phyloP scores from a whole-genome alignment of 2,888 invertebrate species.

The Andrena chrysosceles region DNA sequence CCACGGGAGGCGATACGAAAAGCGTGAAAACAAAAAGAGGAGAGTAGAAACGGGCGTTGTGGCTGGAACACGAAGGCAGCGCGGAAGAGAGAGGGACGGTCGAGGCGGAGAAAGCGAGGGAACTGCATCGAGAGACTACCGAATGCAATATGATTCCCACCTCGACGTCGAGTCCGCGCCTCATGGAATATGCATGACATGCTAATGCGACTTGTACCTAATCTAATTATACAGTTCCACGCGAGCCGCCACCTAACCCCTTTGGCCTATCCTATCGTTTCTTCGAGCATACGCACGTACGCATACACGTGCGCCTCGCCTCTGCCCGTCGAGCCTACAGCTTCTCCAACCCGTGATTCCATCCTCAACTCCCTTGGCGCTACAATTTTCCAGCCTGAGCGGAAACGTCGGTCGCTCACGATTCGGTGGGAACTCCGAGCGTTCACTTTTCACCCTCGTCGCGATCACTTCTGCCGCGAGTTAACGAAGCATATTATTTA shows the following conservation, averaged over 20 bases:
- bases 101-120: slow-evolving; percentile 30
- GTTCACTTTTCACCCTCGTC: too few relatives aligned
- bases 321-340: slow-evolving; percentile 6
- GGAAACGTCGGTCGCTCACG: background rate
- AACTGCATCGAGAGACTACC: slow-evolving; percentile 52
- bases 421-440: too few relatives aligned
- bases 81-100: background rate
- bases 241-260: slow-evolving; percentile 70
- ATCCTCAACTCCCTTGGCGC: background rate
- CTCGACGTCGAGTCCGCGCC: slow-evolving; percentile 63
- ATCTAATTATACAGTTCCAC: slow-evolving; percentile 83
- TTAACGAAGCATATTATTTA: too few relatives aligned
- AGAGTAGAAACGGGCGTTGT: background rate
- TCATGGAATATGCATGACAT: slow-evolving; percentile 84
- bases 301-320: slow-evolving; percentile 30
- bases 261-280: slow-evolving; percentile 58
- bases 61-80: background rate
- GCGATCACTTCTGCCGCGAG: too few relatives aligned
- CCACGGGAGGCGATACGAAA: background rate
- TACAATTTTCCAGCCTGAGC: background rate
- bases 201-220: slow-evolving; percentile 81
- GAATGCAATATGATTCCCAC: slow-evolving; percentile 75
- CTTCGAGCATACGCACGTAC: slow-evolving; percentile 48
- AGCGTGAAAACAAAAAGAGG: slow-evolving; percentile 34
- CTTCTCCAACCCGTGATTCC: slow-evolving; percentile 27